These are phyloP conservation scores for Arbacia lixula DNA, from an alignment of 53 echinoderm and acorn worm genomes.

Conservation along the genomic window DNA sequence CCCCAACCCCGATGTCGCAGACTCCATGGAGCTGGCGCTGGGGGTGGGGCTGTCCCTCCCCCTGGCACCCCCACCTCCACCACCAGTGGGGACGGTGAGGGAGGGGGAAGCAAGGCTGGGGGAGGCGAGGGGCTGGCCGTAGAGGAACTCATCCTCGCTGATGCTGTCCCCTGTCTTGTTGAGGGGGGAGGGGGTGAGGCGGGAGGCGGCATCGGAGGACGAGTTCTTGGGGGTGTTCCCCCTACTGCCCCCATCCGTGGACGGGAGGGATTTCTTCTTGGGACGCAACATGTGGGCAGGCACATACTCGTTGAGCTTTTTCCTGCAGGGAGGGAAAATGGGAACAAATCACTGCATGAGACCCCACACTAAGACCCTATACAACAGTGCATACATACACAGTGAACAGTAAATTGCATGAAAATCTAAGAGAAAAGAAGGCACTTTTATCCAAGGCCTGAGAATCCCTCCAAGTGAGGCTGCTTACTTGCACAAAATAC, in stretches of 20 bases:
- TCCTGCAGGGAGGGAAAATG: constrained; percentile 63
- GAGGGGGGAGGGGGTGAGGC: constrained; percentile 56
- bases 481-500: no score
- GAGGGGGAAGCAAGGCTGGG: neutral
- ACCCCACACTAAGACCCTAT: no score
- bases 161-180: constrained; percentile 72
- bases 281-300: constrained; percentile 80
- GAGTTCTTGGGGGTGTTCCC: constrained; percentile 59
- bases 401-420: no score
- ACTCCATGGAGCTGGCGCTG: constrained; percentile 27
- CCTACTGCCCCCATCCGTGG: constrained; percentile 59
- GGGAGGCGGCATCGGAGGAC: constrained; percentile 51
- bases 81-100: no score
- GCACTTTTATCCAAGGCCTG: no score
- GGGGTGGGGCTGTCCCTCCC: constrained; percentile 47
- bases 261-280: constrained; percentile 85
- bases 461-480: no score
- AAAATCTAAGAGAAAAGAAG: neutral
- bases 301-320: constrained; percentile 87
- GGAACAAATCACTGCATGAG: no score
- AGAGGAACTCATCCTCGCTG: constrained; percentile 94
- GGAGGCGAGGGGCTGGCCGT: constrained; percentile 44
- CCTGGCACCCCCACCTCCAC: no score
- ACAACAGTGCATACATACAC: no score
- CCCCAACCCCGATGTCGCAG: neutral